Evolutionary conservation across 1,140 invertebrate species (phyloP), one percentile per base, ranked within the genome.

Genomic region (Nautilus pompilius): DNA sequence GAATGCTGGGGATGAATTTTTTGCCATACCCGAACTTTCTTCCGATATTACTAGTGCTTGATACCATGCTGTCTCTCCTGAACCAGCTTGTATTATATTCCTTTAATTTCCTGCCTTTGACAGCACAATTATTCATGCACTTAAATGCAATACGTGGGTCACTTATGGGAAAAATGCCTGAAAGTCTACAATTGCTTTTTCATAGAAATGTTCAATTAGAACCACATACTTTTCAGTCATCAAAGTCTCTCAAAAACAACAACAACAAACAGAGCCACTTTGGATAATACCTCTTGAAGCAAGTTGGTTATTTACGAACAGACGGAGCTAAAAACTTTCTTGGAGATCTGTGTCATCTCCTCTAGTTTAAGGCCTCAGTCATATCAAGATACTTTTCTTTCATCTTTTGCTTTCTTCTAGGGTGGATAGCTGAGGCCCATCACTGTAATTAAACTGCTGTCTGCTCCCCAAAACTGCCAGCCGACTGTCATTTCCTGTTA

Each of bases 401-500:
- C 49, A 53, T 53, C 49, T 53, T 53, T 28, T 28, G 26, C n/a
- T 53, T 53, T 6, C 29, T 53, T 53, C 49, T 24, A 24, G 29
- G 24, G 49, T 17, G 29, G 17, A 53, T 53, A 17, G 49, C 49
- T 28, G 29, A 53, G 49, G 26, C 49, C 49, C 49, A 53, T 53
- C 49, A 53, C 49, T 53, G 29, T 53, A 53, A 53, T 53, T 53
- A 53, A 53, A 53, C 49, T 53, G 24, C 49, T 5, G 49, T 6
- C 49, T 26, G 49, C 29, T 22, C 49, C 49, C 26, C 26, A 53
- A 53, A 53, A 26, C 26, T 53, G 49, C 24, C 49, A 53, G 22
- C 49, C 20, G 29, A 53, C 49, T 53, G 49, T 53, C 49, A 53
- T 53, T 28, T 53, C 49, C 49, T 53, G 49, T 53, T 53, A 53